phyloP scores from a whole-genome alignment of 2,797 vertebrate genomes.

The Xerus rutilus region DNA sequence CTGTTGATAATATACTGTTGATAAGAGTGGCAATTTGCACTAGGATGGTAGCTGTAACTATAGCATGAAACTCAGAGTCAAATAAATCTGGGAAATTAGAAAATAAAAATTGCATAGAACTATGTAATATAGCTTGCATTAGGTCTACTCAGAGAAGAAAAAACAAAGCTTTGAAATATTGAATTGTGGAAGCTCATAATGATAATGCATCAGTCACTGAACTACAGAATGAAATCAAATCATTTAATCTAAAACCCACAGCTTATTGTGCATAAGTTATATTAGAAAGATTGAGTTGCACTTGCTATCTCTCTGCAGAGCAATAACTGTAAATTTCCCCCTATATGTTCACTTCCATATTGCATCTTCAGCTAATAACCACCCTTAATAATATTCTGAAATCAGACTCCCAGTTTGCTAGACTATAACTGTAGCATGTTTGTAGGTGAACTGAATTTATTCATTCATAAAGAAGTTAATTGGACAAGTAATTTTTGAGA shows the following conservation, averaged over 20 bases:
- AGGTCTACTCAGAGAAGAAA: conserved; percentile 67
- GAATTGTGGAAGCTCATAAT: conserved; percentile 67
- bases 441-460: conserved; percentile 62
- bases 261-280: conserved; percentile 69
- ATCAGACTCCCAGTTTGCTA: conserved; percentile 45
- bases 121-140: conserved; percentile 76
- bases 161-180: conserved; percentile 78
- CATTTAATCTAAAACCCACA: conserved; percentile 72
- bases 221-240: conserved; percentile 73
- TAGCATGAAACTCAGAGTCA: conserved; percentile 54
- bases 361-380: conserved; percentile 74
- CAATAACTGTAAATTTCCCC: conserved; percentile 75
- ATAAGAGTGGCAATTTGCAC: neutral
- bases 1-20: neutral
- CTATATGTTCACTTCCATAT: conserved; percentile 62
- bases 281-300: conserved; percentile 67
- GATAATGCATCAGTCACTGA: conserved; percentile 74
- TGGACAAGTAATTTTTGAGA: conserved; percentile 67
- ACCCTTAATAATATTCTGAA: conserved; percentile 77
- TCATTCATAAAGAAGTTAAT: conserved; percentile 75
- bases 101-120: conserved; percentile 76
- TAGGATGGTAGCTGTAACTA: neutral
- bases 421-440: conserved; percentile 61
- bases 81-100: conserved; percentile 71
- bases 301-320: conserved; percentile 41